These are phyloP conservation scores for Sinohyriopsis cumingii DNA, from an alignment of 2,888 invertebrate genomes.

Conservation along the genomic window DNA sequence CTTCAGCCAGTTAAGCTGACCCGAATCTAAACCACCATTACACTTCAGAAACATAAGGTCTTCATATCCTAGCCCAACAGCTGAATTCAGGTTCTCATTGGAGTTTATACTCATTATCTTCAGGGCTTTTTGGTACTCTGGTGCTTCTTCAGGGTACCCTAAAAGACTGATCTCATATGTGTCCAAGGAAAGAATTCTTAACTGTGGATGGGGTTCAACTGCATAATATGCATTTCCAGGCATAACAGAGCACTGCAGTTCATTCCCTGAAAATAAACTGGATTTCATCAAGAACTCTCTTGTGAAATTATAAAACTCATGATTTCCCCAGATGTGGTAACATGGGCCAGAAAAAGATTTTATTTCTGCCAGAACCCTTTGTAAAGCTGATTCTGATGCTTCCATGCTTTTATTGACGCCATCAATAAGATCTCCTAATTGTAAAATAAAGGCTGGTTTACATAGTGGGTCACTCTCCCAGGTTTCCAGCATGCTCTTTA, in stretches of 20 bases:
- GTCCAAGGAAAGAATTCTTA: constrained; percentile 67
- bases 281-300: constrained; percentile 53
- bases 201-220: constrained; percentile 50
- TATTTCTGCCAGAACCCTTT: constrained; percentile 57
- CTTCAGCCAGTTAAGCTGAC: constrained; percentile 69
- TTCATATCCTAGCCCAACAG: constrained; percentile 54
- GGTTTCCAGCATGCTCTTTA: constrained; percentile 60
- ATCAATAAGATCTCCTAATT: constrained; percentile 72
- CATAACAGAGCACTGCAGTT: constrained; percentile 15
- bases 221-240: constrained; percentile 60
- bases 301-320: constrained; percentile 71
- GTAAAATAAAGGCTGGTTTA: constrained; percentile 63
- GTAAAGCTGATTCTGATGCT: constrained; percentile 53
- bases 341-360: constrained; percentile 36
- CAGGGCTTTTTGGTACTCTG: constrained; percentile 53
- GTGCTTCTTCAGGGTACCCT: constrained; percentile 49
- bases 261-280: constrained; percentile 39
- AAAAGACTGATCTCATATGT: constrained; percentile 69
- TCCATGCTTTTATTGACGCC: constrained; percentile 57
- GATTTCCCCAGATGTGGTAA: constrained; percentile 70
- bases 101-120: constrained; percentile 58
- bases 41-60: constrained; percentile 63
- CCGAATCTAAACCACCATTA: constrained; percentile 69
- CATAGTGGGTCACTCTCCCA: constrained; percentile 55
- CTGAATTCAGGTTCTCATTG: constrained; percentile 63